Evolutionary conservation across 2,888 invertebrate species (phyloP), one percentile per base, ranked within the genome.

Genomic region (Eumacrocentrus americanus): DNA sequence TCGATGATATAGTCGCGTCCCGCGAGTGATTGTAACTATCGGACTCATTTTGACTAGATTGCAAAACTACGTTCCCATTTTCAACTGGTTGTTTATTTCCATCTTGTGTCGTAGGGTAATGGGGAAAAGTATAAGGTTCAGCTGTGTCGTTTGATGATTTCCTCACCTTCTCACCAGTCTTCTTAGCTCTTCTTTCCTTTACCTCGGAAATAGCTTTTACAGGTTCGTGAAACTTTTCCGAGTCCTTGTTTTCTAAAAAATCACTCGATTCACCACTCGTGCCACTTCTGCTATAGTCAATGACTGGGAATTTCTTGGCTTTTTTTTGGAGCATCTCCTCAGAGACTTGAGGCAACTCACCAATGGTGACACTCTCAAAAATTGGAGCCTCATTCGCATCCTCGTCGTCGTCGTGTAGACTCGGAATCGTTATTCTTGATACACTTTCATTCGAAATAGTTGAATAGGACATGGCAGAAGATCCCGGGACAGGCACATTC

Each of bases 341-440:
- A 9, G 74, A 74, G 23, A 75, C 70, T 46, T 67, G 64, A 0
- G 77, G 74, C 40, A 77, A 48, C 63, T 76, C 75, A 12, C 74
- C 75, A 44, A 76, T 74, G 14, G 70, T 72, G 0, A 77, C 77
- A 23, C 71, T 70, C 58, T 77, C 75, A 35, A 76, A 76, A 29
- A 74, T 77, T 2, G 76, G 74, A 0, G 72, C 74, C 57, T 74
- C 74, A 42, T 77, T 72, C 5, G 72, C 72, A 57, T 77, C 75
- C 55, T 78, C 74, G 34, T 76, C 72, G 11, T 72, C 70, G 35
- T 38, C 59, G 9, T 44, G 48, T 48, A 46, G 46, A 34, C 48
- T 40, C 9, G 37, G 46, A n/a, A 9, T 46, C 22, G n/a, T 50
- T 54, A 64, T 56, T 6, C 60, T 51, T 38, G 60, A 47, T 2